These are phyloP conservation scores for Dufourea novaeangliae DNA, from an alignment of 1,140 invertebrate genomes.

Conservation along the genomic window DNA sequence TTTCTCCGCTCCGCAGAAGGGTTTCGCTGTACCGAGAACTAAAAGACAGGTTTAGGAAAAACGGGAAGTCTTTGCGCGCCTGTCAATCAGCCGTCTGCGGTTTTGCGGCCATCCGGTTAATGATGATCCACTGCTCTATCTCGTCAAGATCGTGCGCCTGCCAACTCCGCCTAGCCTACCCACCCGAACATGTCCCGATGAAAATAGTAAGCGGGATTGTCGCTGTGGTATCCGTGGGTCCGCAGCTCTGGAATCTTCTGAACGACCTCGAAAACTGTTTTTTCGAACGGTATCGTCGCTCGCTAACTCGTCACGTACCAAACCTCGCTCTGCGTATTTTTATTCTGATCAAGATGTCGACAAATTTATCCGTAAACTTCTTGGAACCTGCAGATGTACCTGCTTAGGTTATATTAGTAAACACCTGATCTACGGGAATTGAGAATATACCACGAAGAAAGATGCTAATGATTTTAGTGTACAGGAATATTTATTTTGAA, in stretches of 20 bases:
- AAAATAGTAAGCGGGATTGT: constrained; percentile 60
- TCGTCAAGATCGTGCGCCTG: constrained; percentile 56
- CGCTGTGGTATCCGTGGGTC: constrained; percentile 8
- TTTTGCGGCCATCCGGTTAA: constrained; percentile 75
- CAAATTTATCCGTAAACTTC: constrained; percentile 35
- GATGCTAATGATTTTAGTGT: no score
- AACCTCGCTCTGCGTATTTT: constrained; percentile 4
- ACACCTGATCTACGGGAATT: no score
- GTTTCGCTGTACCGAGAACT: constrained; percentile 71
- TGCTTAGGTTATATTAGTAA: neutral
- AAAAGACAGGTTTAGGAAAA: constrained; percentile 72
- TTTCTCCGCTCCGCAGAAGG: constrained; percentile 61
- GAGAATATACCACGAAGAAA: no score
- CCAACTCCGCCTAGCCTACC: constrained; percentile 14
- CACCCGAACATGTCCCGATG: constrained; percentile 45
- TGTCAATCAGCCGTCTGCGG: constrained; percentile 76
- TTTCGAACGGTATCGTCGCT: constrained; percentile 12
- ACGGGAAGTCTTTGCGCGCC: constrained; percentile 74
- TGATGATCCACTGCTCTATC: constrained; percentile 78
- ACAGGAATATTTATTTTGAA: no score
- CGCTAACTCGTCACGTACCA: constrained; percentile 27
- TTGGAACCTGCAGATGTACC: neutral
- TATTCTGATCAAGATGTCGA: constrained; percentile 13
- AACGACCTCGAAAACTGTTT: constrained; percentile 31
- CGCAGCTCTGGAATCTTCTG: constrained; percentile 37